Percentiles rank a stretch among this genome's conserved stretches.
Evolutionary conservation across 2,888 invertebrate species (phyloP).

Genomic region (Noctua pronuba): DNA sequence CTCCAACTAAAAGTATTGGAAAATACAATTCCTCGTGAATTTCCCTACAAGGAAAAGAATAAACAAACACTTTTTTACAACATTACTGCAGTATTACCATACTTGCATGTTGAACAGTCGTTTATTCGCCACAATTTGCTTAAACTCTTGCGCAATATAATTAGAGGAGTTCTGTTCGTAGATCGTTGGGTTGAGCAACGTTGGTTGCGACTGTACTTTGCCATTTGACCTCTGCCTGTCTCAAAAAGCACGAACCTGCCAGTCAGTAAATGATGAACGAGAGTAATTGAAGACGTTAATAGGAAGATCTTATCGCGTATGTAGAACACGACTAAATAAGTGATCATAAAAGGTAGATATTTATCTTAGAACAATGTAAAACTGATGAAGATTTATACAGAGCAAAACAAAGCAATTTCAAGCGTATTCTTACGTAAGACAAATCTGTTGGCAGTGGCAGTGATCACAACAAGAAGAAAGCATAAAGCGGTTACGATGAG

Average conservation of each 20-base stretch:
- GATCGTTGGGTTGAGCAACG: conserved; percentile 45
- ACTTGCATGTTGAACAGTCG: conserved; percentile 47
- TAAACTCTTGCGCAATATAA: conserved; percentile 53
- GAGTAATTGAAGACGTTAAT: conserved; percentile 46
- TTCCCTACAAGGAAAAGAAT: conserved; percentile 32
- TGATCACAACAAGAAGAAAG: conserved; percentile 77
- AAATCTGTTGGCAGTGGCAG: conserved; percentile 73
- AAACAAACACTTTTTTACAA: conserved; percentile 22
- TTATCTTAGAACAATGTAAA: conserved; percentile 28
- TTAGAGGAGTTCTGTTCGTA: conserved; percentile 37
- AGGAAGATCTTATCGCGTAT: conserved; percentile 45
- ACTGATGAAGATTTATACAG: conserved; percentile 27
- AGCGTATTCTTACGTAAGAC: conserved; percentile 72
- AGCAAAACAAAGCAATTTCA: conserved; percentile 66
- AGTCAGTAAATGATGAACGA: conserved; percentile 48
- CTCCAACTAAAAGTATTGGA: background rate
- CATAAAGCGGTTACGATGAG: conserved; percentile 77
- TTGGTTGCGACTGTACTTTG: conserved; percentile 36
- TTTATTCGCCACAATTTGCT: conserved; percentile 50
- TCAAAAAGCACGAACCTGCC: conserved; percentile 54
- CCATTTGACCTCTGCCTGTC: conserved; percentile 54
- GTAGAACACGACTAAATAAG: conserved; percentile 42
- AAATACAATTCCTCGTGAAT: background rate
- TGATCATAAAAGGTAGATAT: conserved; percentile 59
- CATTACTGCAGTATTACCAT: conserved; percentile 37